Evolutionary conservation across 2,888 invertebrate genomes (phyloP).

Genomic region (Elmis aenea): DNA sequence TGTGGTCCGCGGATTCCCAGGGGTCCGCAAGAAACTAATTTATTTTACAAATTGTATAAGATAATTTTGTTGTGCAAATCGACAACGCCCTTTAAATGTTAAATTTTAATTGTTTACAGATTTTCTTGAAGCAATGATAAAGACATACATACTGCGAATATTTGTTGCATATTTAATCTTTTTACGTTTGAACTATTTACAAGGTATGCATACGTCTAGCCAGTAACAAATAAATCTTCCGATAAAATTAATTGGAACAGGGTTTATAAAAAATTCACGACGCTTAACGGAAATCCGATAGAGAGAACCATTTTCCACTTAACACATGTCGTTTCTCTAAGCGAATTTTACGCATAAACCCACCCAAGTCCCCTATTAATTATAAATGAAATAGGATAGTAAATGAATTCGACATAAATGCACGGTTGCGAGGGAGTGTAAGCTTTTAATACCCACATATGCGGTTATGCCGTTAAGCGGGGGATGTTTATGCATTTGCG

Average conservation of each 20-base stretch:
- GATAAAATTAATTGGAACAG: constrained; percentile 1
- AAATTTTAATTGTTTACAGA: too few species aligned
- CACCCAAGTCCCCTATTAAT: constrained; percentile 9
- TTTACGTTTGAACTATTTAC: too few species aligned
- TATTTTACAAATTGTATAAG: too few species aligned
- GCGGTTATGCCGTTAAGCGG: constrained; percentile 7
- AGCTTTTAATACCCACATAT: too few species aligned
- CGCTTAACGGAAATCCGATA: constrained; percentile 1
- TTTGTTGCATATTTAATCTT: too few species aligned
- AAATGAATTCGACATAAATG: constrained; percentile 7
- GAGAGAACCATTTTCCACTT: too few species aligned
- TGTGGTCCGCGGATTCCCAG: too few species aligned
- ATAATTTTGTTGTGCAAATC: too few species aligned
- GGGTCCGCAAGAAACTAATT: too few species aligned
- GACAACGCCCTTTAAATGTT: too few species aligned
- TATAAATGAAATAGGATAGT: constrained; percentile 11
- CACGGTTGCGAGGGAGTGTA: constrained; percentile 7
- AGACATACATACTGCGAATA: too few species aligned
- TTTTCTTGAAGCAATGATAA: too few species aligned
- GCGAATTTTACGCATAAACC: constrained; percentile 3
- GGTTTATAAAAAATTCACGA: constrained; percentile 1
- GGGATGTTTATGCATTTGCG: constrained; percentile 15
- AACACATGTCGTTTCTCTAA: constrained; percentile 12
- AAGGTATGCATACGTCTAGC: not conserved
- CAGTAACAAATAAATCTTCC: not conserved